Evolutionary conservation across 2,113 vertebrate genomes (phyloP).

Genomic region (Notiomystis cincta): DNA sequence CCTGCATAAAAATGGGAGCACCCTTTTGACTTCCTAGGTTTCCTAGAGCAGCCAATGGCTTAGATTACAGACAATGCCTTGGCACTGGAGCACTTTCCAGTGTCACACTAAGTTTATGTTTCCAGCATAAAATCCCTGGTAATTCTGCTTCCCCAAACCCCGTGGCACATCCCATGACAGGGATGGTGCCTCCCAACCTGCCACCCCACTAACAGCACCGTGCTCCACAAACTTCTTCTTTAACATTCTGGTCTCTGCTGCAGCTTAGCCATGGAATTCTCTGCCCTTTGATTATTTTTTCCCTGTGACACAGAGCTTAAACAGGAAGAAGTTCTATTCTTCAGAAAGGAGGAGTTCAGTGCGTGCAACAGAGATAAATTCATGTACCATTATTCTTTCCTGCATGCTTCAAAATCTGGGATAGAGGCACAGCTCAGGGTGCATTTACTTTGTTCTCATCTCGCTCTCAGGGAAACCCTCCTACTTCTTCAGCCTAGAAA

Average conservation of each 20-base stretch:
- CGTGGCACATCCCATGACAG: fast-evolving
- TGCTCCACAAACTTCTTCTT: neutral
- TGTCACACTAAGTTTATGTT: neutral
- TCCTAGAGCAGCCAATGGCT: neutral
- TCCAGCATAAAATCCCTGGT: neutral
- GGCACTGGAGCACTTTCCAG: neutral
- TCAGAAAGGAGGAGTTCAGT: neutral
- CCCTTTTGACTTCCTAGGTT: neutral
- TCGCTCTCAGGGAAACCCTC: neutral
- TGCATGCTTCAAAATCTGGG: neutral
- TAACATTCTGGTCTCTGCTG: neutral
- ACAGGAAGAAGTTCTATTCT: neutral
- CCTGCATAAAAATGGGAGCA: neutral
- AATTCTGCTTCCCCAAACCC: neutral
- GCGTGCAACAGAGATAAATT: neutral
- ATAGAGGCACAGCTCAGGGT: neutral
- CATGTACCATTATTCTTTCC: neutral
- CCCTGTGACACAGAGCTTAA: neutral
- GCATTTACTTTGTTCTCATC: neutral
- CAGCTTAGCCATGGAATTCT: neutral
- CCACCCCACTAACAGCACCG: neutral
- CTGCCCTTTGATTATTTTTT: neutral
- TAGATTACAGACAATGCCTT: neutral
- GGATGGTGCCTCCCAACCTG: neutral
- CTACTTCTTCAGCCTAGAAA: neutral